These are phyloP conservation scores for Numenius phaeopus DNA, from an alignment of 2,797 vertebrate species.

Conservation along the genomic window DNA sequence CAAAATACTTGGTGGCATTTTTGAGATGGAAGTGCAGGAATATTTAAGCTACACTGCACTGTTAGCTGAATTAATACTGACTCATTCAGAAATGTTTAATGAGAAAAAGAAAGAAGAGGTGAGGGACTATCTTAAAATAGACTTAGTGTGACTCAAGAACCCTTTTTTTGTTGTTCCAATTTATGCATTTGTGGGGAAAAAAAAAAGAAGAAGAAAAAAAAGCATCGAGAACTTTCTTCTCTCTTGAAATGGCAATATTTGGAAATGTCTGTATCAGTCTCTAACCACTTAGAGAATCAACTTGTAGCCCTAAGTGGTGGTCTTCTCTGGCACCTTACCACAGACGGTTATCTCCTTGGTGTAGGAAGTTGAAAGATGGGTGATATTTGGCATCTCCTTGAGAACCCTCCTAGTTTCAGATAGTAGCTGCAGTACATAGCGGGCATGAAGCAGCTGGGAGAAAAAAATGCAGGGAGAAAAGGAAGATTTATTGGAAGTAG, in stretches of 20 bases:
- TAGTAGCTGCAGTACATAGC: conserved; percentile 91
- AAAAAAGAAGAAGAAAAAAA: not conserved
- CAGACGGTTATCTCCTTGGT: conserved; percentile 93
- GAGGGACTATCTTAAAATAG: conserved; percentile 57
- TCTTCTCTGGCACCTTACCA: conserved; percentile 82
- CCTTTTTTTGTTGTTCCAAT: conserved; percentile 38
- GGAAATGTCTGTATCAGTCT: not conserved
- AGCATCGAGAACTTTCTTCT: not conserved
- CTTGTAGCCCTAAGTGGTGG: not conserved
- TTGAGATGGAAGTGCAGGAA: conserved; percentile 67
- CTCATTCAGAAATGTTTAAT: conserved; percentile 74
- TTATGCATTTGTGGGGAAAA: not conserved
- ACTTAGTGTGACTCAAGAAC: conserved; percentile 61
- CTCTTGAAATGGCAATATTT: not conserved
- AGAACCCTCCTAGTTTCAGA: conserved; percentile 90
- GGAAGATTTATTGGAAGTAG: not conserved
- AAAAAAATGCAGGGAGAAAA: not conserved
- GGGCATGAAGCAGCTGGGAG: conserved; percentile 89
- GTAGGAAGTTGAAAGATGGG: conserved; percentile 87
- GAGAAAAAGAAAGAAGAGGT: conserved; percentile 65
- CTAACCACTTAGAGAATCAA: not conserved
- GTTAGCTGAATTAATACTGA: conserved; percentile 72
- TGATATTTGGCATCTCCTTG: conserved; percentile 92
- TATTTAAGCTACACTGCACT: conserved; percentile 43
- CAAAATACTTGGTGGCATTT: conserved; percentile 60